Percentiles rank a stretch among this genome's conserved stretches.
Evolutionary conservation across 2,888 invertebrate genomes (phyloP).

Genomic region (Cremastinae sp.): DNA sequence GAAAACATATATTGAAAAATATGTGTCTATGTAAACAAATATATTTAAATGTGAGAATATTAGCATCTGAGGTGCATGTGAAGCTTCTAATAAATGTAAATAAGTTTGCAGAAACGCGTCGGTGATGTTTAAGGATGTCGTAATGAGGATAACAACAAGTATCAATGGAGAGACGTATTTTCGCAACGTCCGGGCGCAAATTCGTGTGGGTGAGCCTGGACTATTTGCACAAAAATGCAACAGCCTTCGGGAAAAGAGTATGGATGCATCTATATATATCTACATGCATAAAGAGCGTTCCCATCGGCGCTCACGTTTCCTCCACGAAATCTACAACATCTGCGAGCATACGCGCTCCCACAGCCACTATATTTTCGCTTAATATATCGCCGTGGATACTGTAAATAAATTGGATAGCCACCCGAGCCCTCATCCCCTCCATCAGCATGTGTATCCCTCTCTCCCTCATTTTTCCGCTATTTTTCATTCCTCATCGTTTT

Average conservation of each 20-base stretch:
- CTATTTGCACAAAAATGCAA: constrained; percentile 58
- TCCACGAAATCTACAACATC: constrained; percentile 2
- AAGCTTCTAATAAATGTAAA: no score
- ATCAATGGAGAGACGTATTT: not conserved
- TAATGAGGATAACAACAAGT: constrained; percentile 10
- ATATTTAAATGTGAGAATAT: no score
- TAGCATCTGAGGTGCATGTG: no score
- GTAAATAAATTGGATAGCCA: constrained; percentile 61
- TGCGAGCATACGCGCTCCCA: constrained; percentile 2
- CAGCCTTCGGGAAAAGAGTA: constrained; percentile 39
- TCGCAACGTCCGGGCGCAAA: not conserved
- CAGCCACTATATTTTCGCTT: not conserved
- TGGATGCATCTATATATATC: no score
- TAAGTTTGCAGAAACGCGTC: no score
- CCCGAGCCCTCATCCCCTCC: constrained; percentile 37
- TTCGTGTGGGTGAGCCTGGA: constrained; percentile 22
- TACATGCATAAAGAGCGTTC: constrained; percentile 41
- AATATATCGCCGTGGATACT: constrained; percentile 27
- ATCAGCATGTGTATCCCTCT: no score
- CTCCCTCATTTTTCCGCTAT: not conserved
- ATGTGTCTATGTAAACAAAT: no score
- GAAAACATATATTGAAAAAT: no score
- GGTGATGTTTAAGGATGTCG: no score
- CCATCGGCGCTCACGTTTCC: constrained; percentile 39
- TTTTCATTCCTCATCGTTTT: not conserved